Conservation (phyloP, 2,888 invertebrate species). For the Eupithecia subfuscata region DNA sequence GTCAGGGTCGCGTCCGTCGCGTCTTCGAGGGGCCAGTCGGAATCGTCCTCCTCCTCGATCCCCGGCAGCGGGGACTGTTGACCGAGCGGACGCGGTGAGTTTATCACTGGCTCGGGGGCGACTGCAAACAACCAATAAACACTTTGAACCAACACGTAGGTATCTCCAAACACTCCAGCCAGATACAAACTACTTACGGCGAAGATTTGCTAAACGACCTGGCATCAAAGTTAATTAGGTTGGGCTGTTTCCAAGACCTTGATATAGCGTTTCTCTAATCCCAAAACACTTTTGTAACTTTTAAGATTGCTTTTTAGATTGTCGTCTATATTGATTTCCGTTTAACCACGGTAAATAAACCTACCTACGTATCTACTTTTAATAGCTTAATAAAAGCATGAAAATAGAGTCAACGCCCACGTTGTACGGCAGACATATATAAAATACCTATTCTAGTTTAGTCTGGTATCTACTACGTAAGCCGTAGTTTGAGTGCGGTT, state of each 20-base stretch:
- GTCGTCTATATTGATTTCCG: not conserved
- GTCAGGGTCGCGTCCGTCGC: conserved; percentile 79
- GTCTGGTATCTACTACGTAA: conserved; percentile 2
- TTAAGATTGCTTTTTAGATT: conserved; percentile 4
- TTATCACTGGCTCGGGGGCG: conserved; percentile 81
- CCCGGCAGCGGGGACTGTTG: conserved; percentile 91
- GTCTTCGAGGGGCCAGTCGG: conserved; percentile 83
- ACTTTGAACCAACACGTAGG: conserved; percentile 53
- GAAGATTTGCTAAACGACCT: conserved; percentile 58
- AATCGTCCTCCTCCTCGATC: conserved; percentile 92
- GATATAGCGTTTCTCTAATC: conserved; percentile 42
- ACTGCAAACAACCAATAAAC: conserved; percentile 77
- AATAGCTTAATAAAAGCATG: not conserved
- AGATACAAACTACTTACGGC: conserved; percentile 43
- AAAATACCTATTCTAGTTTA: not conserved
- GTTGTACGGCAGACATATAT: not conserved
- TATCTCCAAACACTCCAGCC: conserved; percentile 21
- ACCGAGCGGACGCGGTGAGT: conserved; percentile 84
- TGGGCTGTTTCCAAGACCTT: conserved; percentile 48
- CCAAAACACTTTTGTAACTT: conserved; percentile 9
- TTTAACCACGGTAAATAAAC: not conserved
- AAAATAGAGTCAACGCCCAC: not conserved
- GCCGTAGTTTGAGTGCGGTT: not conserved
- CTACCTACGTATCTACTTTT: not conserved
- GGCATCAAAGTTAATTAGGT: conserved; percentile 48